phyloP scores from a whole-genome alignment of 2,797 vertebrate genomes.

The Aldrovandia affinis region DNA sequence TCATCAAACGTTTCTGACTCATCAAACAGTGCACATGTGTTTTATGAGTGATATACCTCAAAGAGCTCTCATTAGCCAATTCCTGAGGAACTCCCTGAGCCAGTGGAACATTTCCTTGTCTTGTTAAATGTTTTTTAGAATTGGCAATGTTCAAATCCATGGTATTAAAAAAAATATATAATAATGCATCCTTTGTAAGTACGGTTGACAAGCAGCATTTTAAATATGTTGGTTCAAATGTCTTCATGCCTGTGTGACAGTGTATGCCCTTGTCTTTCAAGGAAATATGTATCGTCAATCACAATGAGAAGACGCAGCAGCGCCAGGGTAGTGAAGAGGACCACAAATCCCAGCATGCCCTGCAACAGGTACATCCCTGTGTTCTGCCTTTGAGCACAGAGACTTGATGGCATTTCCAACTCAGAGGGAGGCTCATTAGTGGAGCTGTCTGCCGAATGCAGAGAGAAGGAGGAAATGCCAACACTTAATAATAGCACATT shows the following conservation, averaged over 20 bases:
- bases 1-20: neutral
- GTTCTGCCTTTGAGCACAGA: constrained; percentile 15
- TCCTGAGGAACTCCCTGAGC: neutral
- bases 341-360: constrained; percentile 65
- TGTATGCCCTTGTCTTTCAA: constrained; percentile 55
- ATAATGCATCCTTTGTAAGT: neutral
- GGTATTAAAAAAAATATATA: neutral
- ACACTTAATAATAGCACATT: neutral
- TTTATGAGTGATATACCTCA: neutral
- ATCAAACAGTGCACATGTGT: neutral
- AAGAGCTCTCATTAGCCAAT: neutral
- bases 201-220: neutral
- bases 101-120: neutral
- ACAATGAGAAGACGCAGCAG: constrained; percentile 91
- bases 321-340: constrained; percentile 70
- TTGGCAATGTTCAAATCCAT: neutral
- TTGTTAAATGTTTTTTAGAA: neutral
- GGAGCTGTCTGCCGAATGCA: constrained; percentile 2
- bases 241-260: neutral
- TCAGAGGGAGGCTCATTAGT: neutral
- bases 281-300: constrained; percentile 95
- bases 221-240: neutral
- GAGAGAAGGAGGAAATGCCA: neutral
- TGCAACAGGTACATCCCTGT: constrained; percentile 70
- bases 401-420: neutral